Evolutionary conservation across 2,888 invertebrate genomes (phyloP), one percentile per base, ranked within the genome.

Genomic region (Cheilosia impressa): DNA sequence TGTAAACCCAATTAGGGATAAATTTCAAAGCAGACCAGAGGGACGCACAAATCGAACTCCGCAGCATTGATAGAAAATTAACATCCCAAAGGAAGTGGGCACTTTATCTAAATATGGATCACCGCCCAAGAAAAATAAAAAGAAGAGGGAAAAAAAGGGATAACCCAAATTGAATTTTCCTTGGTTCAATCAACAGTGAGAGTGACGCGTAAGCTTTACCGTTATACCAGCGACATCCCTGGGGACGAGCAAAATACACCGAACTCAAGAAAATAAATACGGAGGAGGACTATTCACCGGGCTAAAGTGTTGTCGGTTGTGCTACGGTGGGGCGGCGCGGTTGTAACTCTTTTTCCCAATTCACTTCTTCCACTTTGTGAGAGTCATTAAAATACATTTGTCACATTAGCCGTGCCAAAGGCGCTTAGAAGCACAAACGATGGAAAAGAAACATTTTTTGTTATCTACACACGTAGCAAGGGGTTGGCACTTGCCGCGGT

Each of bases 161-260:
- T 85, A 85, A 85, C 75, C 84, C 76, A 85, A 85, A 85, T 85
- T 85, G 80, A 85, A 85, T 85, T 85, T 85, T 76, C 71, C 34
- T 66, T 76, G 84, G 65, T 80, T 85, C 84, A 85, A 85, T 85
- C 84, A 85, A 85, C 84, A 85, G 65, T 62, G 66, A 71, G 80
- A 80, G 84, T 85, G 84, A 85, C 76, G 84, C 84, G 79, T 85
- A 80, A 84, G 84, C 75, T 65, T 55, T 80, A 38, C 80, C 75
- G 43, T 80, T 71, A 27, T 27, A 79, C 47, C 50, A 55, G 41
- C 43, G 53, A 53, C 47, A 76, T 62, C 79, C 84, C 66, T 60
- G 34, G 63, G 75, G 80, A 80, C 53, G 69, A 53, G 47, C 31
- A 41, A 75, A 69, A 78, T 79, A 79, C 65, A 73, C 69, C 57